These are phyloP conservation scores for Mormyrus hasselquistii DNA, from an alignment of 2,797 vertebrate species.

Conservation along the genomic window DNA sequence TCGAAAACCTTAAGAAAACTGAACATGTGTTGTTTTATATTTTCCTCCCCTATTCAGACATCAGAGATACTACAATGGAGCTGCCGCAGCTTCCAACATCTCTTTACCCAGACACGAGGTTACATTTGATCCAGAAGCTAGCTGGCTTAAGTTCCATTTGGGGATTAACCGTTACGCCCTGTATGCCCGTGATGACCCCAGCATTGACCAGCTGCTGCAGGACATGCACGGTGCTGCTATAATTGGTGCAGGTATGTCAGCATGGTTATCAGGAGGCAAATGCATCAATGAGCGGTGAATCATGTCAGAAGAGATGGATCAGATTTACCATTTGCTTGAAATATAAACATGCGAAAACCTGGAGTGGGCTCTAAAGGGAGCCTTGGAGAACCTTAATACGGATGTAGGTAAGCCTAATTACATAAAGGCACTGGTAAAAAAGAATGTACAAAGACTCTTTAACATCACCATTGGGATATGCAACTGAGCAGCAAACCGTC, in stretches of 20 bases:
- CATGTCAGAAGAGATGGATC: not conserved
- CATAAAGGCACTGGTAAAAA: not conserved
- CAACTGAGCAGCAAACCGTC: not conserved
- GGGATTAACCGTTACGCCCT: constrained; percentile 79
- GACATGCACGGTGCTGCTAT: constrained; percentile 65
- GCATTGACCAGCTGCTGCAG: constrained; percentile 60
- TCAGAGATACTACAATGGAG: constrained; percentile 54
- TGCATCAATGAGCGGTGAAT: not conserved
- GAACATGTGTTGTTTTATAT: not conserved
- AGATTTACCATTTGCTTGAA: not conserved
- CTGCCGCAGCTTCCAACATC: constrained; percentile 53
- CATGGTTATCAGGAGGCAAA: not conserved
- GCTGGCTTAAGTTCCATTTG: constrained; percentile 87
- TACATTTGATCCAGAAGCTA: constrained; percentile 64
- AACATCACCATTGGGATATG: not conserved
- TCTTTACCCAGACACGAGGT: constrained; percentile 48
- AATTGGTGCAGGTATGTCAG: constrained; percentile 70
- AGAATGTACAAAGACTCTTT: not conserved
- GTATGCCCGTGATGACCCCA: constrained; percentile 68
- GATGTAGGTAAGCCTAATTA: not conserved
- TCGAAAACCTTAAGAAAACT: not conserved
- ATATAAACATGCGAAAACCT: not conserved
- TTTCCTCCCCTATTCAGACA: constrained; percentile 43
- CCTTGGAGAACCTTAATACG: not conserved
- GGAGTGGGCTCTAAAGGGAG: not conserved